phyloP scores from a whole-genome alignment of 2,888 invertebrate species.

The Griposia aprilina region DNA sequence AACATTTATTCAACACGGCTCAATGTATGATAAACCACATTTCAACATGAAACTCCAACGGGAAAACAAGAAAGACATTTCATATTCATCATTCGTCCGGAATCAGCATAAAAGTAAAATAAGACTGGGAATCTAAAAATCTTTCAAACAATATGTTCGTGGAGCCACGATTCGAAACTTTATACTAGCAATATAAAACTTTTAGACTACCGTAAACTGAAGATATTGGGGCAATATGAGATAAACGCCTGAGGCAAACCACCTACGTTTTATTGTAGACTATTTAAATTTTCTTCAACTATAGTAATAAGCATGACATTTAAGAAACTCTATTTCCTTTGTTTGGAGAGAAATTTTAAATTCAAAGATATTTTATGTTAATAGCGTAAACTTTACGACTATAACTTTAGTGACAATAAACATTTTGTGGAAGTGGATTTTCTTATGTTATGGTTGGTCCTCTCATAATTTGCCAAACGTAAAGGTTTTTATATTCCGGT shows the following conservation, averaged over 20 bases:
- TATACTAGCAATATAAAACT: conserved; percentile 68
- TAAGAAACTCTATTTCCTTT: conserved; percentile 25
- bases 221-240: conserved; percentile 65
- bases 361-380: background rate
- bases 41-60: conserved; percentile 3
- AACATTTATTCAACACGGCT: conserved; percentile 3
- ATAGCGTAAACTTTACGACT: background rate
- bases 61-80: conserved; percentile 30
- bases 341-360: conserved; percentile 26
- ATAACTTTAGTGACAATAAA: background rate
- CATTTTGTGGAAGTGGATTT: background rate
- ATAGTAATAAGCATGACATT: conserved; percentile 34
- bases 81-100: conserved; percentile 43
- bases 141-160: conserved; percentile 56
- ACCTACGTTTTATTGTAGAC: conserved; percentile 49
- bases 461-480: background rate
- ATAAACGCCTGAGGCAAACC: conserved; percentile 60
- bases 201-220: conserved; percentile 55
- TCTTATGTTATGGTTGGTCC: background rate
- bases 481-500: background rate
- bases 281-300: conserved; percentile 40
- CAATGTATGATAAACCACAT: background rate
- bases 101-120: conserved; percentile 48
- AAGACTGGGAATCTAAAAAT: conserved; percentile 47
- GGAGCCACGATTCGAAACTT: conserved; percentile 54